Base-by-base conservation (phyloP, 2,797 vertebrate species). In the Nannoperca australis region DNA sequence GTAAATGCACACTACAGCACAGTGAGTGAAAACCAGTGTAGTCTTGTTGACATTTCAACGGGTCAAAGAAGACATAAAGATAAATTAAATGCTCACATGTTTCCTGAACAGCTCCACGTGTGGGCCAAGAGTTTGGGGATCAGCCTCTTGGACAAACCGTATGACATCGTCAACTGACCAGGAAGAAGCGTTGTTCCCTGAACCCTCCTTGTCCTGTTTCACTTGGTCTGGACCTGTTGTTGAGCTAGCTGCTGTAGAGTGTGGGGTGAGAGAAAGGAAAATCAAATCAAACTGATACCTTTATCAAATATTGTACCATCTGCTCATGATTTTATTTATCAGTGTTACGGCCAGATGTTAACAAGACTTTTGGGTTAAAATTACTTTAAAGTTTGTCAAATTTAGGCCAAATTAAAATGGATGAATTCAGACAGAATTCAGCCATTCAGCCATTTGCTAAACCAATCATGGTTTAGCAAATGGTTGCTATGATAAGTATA, bases 161-260 rank as follows among this genome's bases (percentile, higher is more conserved):
- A 99, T 96, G 67, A 99, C 98, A 83, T 99, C 98, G 59, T 99
- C 98, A 70, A 99, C 96, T 36, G 97, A 97, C 98, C 98, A 99
- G 63, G 94, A 95, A 11, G 97, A 95, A 12, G 97, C 96, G 49
- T 81, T 74, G 20, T 54, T 91, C 12, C 76, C 88, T 38, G 83
- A 82, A 72, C 90, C 90, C 67, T 97, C 97, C 81, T 94, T 94
- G 88, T 98, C 97, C 71, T 95, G 91, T 61, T 94, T 94, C 88
- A 93, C 88, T 62, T 96, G 93, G 70, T 98, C 97, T 0, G 96
- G 96, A 85, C 96, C 97, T 71, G 97, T 97, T 61, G 97, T 98
- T 82, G 97, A 98, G 92, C 96, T 97, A 49, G 97, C 95, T 93
- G 96, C 96, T 98, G 92, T 27, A 45, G 22, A 63, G 42, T 34